Conservation (phyloP, 2,113 vertebrate species). For the Sterna hirundo region DNA sequence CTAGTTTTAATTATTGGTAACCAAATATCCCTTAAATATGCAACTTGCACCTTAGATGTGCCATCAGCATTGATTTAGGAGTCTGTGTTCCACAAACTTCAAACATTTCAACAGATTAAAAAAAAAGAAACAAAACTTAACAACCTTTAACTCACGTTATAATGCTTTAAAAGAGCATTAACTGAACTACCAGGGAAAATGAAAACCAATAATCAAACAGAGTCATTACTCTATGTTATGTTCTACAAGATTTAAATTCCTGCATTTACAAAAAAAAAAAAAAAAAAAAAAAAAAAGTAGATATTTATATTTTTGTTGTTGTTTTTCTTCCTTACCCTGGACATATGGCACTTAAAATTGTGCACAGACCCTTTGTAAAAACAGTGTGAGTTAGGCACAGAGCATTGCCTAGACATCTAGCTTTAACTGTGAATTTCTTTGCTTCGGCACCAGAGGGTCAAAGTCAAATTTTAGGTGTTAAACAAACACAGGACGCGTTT, state of each 20-base stretch:
- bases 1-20: slow-evolving; percentile 4
- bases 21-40: not conserved
- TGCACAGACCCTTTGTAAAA: slow-evolving; percentile 54
- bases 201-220: not conserved
- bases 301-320: slow-evolving; percentile 30
- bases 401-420: slow-evolving; percentile 27
- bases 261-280: not conserved
- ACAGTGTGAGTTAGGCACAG: slow-evolving; percentile 48
- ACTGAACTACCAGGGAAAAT: not conserved
- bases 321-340: slow-evolving; percentile 30
- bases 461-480: slow-evolving; percentile 50
- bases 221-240: not conserved
- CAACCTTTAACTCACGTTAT: not conserved
- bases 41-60: not conserved
- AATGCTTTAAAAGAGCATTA: slow-evolving; percentile 16
- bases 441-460: slow-evolving; percentile 32
- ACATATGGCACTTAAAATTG: slow-evolving; percentile 58
- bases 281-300: not conserved
- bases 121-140: not conserved
- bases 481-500: slow-evolving; percentile 9
- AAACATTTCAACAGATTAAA: not conserved
- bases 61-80: not conserved
- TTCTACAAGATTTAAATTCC: not conserved
- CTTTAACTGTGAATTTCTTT: slow-evolving; percentile 63
- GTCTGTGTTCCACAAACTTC: not conserved